A percentile compares a stretch with the other conserved stretches of the same genome.
These are phyloP conservation scores for Drosophila infuscata DNA, from an alignment of 2,888 invertebrate species.

Conservation along the genomic window DNA sequence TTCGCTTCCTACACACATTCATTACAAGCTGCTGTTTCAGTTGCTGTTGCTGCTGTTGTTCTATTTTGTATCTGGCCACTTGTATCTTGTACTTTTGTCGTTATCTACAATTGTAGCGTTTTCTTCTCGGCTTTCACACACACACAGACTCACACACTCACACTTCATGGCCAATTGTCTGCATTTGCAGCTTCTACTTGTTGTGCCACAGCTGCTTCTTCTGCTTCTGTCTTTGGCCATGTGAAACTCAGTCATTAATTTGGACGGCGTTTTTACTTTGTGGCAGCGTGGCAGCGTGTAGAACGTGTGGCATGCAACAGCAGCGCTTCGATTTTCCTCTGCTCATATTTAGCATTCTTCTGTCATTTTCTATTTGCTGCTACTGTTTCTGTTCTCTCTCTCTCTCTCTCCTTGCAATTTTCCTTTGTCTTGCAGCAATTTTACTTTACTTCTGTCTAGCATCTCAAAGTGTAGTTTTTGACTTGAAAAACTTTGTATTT, in stretches of 20 bases:
- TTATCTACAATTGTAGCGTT: slow-evolving; percentile 50
- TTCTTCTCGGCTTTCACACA: slow-evolving; percentile 62
- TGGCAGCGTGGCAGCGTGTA: slow-evolving; percentile 39
- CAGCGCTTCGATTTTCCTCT: slow-evolving; percentile 2
- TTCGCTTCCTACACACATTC: slow-evolving; percentile 60
- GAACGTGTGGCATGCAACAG: slow-evolving; percentile 7
- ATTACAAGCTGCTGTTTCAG: slow-evolving; percentile 41
- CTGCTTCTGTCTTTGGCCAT: slow-evolving; percentile 41
- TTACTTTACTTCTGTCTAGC: slow-evolving; percentile 67
- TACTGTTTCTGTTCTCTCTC: background rate
- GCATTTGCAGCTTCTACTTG: slow-evolving; percentile 38
- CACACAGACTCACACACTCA: slow-evolving; percentile 19
- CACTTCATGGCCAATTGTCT: slow-evolving; percentile 71
- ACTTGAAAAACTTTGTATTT: slow-evolving; percentile 73
- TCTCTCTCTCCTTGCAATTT: slow-evolving; percentile 16
- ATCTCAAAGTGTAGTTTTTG: slow-evolving; percentile 25
- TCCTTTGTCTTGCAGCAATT: slow-evolving; percentile 76
- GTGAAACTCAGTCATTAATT: slow-evolving; percentile 78
- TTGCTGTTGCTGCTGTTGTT: slow-evolving; percentile 38
- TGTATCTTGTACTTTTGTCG: slow-evolving; percentile 69
- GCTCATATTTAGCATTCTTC: slow-evolving; percentile 74
- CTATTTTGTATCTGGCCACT: slow-evolving; percentile 74
- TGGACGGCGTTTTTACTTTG: slow-evolving; percentile 62
- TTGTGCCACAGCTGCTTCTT: background rate
- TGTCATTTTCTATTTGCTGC: background rate